Evolutionary conservation across 2,888 invertebrate species (phyloP), one percentile per base, ranked within the genome.

Genomic region (Cecidostiba fungosa): DNA sequence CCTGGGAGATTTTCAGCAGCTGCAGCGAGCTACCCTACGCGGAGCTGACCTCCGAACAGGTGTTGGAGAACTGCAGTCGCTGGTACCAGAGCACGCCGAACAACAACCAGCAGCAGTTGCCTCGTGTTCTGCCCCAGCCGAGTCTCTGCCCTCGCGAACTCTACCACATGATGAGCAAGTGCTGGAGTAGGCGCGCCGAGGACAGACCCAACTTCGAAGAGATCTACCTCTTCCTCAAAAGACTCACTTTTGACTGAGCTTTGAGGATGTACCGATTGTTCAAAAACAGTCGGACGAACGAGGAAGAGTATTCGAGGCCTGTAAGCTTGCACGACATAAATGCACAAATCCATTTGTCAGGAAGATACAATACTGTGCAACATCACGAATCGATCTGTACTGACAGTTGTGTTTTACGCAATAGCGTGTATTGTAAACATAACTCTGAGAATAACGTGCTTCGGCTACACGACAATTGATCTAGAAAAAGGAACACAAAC

Each of bases 131-230:
- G 50, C 91, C 96, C 3, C 95, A 96, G 72, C 98, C 97, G 19
- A 94, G 96, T 70, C 95, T 96, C 86, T 98, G 98, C 93, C 97
- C 98, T 66, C 88, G 89, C 87, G 98, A 98, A 93, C 97, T 98
- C 87, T 98, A 97, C 94, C 98, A 97, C 93, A 95, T 98, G 89
- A 97, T 98, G 97, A 96, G 96, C 89, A 98, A 98, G 94, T 98
- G 98, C 94, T 98, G 98, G 98, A 96, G 97, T 90, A 95, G 97
- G 82, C 96, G 96, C 90, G 96, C 97, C 78, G 94, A 95, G 81
- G 96, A 97, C 91, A 95, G 98, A 62, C 98, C 98, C 0, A 95
- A 96, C 87, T 98, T 98, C 94, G 95, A 96, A 91, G 98, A 98
- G 94, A 97, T 98, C 84, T 97, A 98, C 92, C 95, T 97, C 91